Percentiles rank a stretch among this genome's conserved stretches.
These are phyloP conservation scores for Lagenorhynchus albirostris DNA, from an alignment of 2,113 vertebrate genomes.

Conservation along the genomic window DNA sequence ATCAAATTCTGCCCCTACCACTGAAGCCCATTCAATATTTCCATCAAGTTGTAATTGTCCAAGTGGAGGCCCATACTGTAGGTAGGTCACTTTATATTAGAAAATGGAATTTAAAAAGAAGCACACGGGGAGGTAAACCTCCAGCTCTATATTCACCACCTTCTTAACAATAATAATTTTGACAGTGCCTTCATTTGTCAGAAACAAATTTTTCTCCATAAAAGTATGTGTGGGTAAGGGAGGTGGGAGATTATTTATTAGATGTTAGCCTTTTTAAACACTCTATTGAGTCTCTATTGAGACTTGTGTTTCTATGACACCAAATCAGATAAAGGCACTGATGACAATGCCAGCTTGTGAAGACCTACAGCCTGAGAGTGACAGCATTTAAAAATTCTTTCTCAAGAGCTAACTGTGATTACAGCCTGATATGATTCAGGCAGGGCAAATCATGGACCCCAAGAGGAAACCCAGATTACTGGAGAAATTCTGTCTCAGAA, in stretches of 20 bases:
- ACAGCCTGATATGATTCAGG: constrained; percentile 22
- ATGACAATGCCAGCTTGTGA: background rate
- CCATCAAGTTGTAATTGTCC: background rate
- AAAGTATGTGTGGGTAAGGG: background rate
- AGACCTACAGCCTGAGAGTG: background rate
- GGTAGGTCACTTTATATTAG: background rate
- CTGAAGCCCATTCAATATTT: background rate
- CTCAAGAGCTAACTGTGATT: background rate
- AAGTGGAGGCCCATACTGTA: background rate
- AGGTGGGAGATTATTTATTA: constrained; percentile 41
- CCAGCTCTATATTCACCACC: background rate
- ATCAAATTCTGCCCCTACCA: background rate
- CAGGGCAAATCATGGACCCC: background rate
- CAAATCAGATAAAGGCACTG: constrained; percentile 15
- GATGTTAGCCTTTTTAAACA: constrained; percentile 41
- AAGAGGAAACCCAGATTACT: background rate
- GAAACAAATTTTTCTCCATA: constrained; percentile 26
- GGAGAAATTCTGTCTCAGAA: background rate
- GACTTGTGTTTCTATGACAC: background rate
- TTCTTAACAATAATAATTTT: background rate
- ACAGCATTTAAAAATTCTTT: background rate
- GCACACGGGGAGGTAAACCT: background rate
- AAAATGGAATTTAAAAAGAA: background rate
- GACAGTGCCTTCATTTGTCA: background rate
- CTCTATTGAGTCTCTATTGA: background rate